Evolutionary conservation across 1,140 invertebrate genomes (phyloP), one percentile per base, ranked within the genome.

Genomic region (Gryon sp.): DNA sequence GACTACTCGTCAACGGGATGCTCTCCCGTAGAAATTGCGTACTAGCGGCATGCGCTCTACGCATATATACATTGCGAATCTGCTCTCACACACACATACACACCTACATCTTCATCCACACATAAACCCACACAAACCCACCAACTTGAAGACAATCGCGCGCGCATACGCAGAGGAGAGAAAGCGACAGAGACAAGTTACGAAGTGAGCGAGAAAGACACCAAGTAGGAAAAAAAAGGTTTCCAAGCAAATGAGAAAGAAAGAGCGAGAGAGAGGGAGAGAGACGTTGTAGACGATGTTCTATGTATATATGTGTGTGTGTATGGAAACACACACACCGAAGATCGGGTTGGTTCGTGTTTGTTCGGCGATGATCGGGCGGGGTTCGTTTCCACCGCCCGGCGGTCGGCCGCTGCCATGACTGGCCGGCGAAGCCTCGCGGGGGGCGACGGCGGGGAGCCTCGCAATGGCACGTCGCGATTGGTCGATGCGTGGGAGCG

Each of bases 401-500:
- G 79, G 78, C 75, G 55, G 76, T 82, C 76, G 63, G 52, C 52
- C 30, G 74, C 65, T 86, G 82, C 84, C 85, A 87, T 87, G 83
- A 85, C 84, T 82, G 80, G 78, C 65, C 68, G 48, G 53, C 59
- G 63, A 26, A 45, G 65, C 63, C 45, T 70, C 66, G 48, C 66
- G 36, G 68, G 57, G 80, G 77, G 48, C 41, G 68, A 41, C 57
- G 63, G 36, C 57, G 36, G 68, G 59, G 70, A 76, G 68, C 53
- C 52, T 53, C 30, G 38, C 26, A 48, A 75, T 15, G 14, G 48
- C 12, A 46, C 45, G 70, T 69, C 62, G 81, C 82, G 86, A 88
- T 88, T 88, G 86, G 88, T 85, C 79, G 81, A 55, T 80, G 85
- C 85, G 86, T 87, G 84, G 87, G 87, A 87, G 87, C 87, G 84